Percentiles rank a stretch among this genome's conserved stretches.
Conservation (phyloP, 2,113 vertebrate genomes). For the Anarhynchus alexandrinus region DNA sequence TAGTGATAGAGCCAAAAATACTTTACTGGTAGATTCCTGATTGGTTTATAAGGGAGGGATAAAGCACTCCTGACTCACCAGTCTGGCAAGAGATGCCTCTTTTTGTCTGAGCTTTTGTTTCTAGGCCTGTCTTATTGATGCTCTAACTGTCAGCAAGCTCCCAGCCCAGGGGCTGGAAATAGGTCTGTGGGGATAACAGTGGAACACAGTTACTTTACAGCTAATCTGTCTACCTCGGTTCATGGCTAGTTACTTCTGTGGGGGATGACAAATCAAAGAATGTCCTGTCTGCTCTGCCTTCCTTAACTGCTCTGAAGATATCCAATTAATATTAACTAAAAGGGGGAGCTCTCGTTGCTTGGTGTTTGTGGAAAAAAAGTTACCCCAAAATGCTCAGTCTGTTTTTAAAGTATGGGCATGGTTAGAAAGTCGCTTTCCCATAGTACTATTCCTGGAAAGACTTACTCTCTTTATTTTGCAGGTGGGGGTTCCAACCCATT, state of each 20-base stretch:
- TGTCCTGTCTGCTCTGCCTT: background rate
- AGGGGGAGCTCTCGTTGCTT: background rate
- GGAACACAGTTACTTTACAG: background rate
- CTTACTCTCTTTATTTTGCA: conserved; percentile 19
- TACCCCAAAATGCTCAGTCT: background rate
- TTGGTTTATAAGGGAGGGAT: background rate
- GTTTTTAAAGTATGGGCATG: background rate
- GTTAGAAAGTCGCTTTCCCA: background rate
- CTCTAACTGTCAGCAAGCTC: background rate
- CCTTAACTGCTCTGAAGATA: background rate
- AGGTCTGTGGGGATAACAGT: background rate
- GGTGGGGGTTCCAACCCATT: conserved; percentile 81
- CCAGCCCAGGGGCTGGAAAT: background rate
- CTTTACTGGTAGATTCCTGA: background rate
- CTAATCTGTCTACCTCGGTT: background rate
- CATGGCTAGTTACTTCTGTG: background rate
- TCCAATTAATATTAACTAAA: background rate
- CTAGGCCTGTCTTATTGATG: background rate
- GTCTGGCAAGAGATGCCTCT: background rate
- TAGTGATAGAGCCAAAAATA: background rate
- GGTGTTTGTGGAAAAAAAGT: background rate
- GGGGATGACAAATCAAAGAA: background rate
- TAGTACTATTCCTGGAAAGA: background rate
- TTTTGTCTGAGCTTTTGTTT: conserved; percentile 16
- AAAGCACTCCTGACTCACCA: background rate